A percentile compares a stretch with the other conserved stretches of the same genome.
Conservation (phyloP, 1,140 invertebrate species). For the Philaenus spumarius region DNA sequence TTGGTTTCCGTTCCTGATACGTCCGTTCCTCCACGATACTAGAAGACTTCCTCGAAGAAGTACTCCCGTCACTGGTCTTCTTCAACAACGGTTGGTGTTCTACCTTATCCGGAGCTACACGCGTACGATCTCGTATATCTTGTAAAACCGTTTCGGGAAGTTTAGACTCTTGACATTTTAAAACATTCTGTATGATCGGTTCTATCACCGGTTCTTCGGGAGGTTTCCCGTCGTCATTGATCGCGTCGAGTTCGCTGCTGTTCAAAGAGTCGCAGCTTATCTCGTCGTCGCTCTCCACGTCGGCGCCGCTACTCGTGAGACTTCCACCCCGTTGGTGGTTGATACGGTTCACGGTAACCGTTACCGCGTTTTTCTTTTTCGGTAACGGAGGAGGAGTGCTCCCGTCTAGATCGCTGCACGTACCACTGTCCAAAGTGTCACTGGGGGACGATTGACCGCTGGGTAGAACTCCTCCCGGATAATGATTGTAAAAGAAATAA, state of each 20-base stretch:
- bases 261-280: slow-evolving; percentile 65
- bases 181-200: not conserved
- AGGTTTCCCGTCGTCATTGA: slow-evolving; percentile 27
- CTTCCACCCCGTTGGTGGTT: slow-evolving; percentile 24
- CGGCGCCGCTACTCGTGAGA: slow-evolving; percentile 35
- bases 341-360: slow-evolving; percentile 17
- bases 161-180: no score
- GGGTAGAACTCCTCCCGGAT: slow-evolving; percentile 38
- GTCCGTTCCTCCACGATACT: slow-evolving; percentile 54
- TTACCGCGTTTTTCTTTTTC: slow-evolving; percentile 47
- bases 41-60: not conserved
- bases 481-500: slow-evolving; percentile 50
- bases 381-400: slow-evolving; percentile 54
- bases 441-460: slow-evolving; percentile 64
- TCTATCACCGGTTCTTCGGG: not conserved
- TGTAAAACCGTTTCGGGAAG: not conserved
- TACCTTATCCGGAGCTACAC: not conserved
- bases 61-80: not conserved
- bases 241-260: slow-evolving; percentile 49
- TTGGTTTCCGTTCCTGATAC: slow-evolving; percentile 53
- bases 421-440: slow-evolving; percentile 72
- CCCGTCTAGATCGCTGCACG: slow-evolving; percentile 70
- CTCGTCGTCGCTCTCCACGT: slow-evolving; percentile 38
- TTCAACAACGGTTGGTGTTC: not conserved
- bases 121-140: not conserved